Percentiles rank a stretch among this genome's conserved stretches.
Evolutionary conservation across 2,113 vertebrate species (phyloP).

Genomic region (Sebastes fasciatus): DNA sequence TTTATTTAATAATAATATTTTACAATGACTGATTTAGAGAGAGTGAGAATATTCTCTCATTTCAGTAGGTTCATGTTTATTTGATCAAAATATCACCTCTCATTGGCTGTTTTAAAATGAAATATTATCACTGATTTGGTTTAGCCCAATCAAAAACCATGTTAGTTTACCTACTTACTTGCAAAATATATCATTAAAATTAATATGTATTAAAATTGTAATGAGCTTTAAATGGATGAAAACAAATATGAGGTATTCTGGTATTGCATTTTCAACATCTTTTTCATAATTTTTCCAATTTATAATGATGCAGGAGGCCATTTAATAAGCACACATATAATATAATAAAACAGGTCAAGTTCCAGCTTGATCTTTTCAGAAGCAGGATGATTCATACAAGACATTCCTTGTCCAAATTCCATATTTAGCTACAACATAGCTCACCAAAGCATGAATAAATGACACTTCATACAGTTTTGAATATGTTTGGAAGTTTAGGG

Average conservation of each 20-base stretch:
- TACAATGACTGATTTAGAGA: background rate
- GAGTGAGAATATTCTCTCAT: background rate
- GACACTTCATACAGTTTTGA: slow-evolving; percentile 32
- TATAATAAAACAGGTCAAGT: slow-evolving; percentile 80
- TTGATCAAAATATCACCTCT: slow-evolving; percentile 14
- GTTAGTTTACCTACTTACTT: slow-evolving; percentile 35
- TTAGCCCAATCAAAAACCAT: slow-evolving; percentile 13
- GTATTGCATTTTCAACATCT: slow-evolving; percentile 48
- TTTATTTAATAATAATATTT: background rate
- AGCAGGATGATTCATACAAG: slow-evolving; percentile 25
- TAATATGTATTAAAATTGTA: slow-evolving; percentile 33
- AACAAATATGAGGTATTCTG: slow-evolving; percentile 75
- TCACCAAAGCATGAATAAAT: slow-evolving; percentile 22
- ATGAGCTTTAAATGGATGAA: slow-evolving; percentile 38
- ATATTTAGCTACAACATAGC: slow-evolving; percentile 28
- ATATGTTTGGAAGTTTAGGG: slow-evolving; percentile 21
- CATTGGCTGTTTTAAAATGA: background rate
- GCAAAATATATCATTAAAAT: slow-evolving; percentile 38
- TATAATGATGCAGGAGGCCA: slow-evolving; percentile 39
- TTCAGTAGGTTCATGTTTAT: background rate
- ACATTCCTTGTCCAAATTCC: slow-evolving; percentile 32
- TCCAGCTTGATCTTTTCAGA: slow-evolving; percentile 85
- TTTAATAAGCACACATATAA: slow-evolving; percentile 69
- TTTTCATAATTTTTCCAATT: slow-evolving; percentile 61
- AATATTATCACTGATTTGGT: slow-evolving; percentile 20